Percentiles rank a stretch among this genome's conserved stretches.
These are phyloP conservation scores for Hemicentrotus pulcherrimus DNA, from an alignment of 35 echinoderm and acorn worm genomes.

Conservation along the genomic window DNA sequence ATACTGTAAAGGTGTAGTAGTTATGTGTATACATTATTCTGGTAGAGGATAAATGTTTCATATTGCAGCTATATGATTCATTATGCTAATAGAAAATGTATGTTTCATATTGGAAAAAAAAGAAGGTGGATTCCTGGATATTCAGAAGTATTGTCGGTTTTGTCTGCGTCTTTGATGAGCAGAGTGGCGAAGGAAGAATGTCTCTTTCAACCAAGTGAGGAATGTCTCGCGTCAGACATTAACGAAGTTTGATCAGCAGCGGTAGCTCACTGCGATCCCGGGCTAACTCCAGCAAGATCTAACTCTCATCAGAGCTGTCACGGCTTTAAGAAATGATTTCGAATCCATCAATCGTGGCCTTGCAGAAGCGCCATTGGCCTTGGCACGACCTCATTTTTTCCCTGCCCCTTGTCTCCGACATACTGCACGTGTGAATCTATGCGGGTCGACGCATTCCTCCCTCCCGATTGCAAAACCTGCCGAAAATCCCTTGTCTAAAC, in stretches of 20 bases:
- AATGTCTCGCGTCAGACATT: slow-evolving; percentile 43
- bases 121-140: not conserved
- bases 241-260: slow-evolving; percentile 32
- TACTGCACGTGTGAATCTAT: slow-evolving; percentile 5
- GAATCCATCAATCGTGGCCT: slow-evolving; percentile 46
- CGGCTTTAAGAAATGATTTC: not conserved
- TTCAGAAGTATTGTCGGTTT: not conserved
- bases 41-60: no score
- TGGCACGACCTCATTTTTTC: slow-evolving; percentile 47
- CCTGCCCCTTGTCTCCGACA: slow-evolving; percentile 6
- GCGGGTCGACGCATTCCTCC: slow-evolving; percentile 32
- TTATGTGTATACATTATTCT: no score
- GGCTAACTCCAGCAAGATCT: slow-evolving; percentile 38
- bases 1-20: no score
- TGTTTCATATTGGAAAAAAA: not conserved
- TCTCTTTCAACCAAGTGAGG: slow-evolving; percentile 26
- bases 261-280: not conserved
- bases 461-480: slow-evolving; percentile 25
- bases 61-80: no score
- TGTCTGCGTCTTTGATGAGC: not conserved
- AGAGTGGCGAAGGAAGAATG: not conserved
- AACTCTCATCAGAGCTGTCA: slow-evolving; percentile 47
- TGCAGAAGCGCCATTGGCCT: slow-evolving; percentile 52
- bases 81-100: not conserved
- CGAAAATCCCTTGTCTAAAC: slow-evolving; percentile 56